Percentiles rank a stretch among this genome's conserved stretches.
Evolutionary conservation across 1,140 invertebrate species (phyloP).

Genomic region (Ridgeia piscesae): DNA sequence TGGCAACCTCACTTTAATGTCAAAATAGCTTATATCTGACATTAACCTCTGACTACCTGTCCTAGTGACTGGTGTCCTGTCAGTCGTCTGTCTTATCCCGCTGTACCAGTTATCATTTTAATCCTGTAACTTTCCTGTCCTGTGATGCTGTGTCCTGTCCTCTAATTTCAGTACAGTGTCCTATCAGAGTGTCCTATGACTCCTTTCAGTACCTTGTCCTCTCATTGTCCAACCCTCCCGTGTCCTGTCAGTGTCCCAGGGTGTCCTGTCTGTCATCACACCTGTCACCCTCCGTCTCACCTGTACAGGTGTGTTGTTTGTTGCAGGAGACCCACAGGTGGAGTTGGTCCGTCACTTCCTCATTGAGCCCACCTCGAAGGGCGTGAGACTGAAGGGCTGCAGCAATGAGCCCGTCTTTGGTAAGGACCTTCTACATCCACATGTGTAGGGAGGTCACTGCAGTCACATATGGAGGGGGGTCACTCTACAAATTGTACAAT

Average conservation of each 20-base stretch:
- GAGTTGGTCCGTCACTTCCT: constrained; percentile 95
- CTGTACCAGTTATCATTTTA: too few species aligned
- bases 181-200: too few species aligned
- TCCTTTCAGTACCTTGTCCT: too few species aligned
- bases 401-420: constrained; percentile 96
- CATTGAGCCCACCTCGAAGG: constrained; percentile 92
- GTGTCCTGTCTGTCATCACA: background rate
- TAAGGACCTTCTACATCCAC: constrained; percentile 46
- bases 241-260: too few species aligned
- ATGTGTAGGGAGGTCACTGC: background rate
- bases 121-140: too few species aligned
- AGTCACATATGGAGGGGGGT: background rate
- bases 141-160: background rate
- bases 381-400: constrained; percentile 93
- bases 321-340: constrained; percentile 65
- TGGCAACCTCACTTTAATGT: too few species aligned
- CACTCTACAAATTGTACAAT: background rate
- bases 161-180: background rate
- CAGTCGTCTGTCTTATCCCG: too few species aligned
- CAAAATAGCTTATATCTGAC: too few species aligned
- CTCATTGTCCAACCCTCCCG: too few species aligned
- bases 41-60: too few species aligned
- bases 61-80: too few species aligned
- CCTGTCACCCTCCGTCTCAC: background rate
- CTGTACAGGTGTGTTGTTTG: background rate